Evolutionary conservation across 2,797 vertebrate species (phyloP).

Genomic region (Enteromius anoplus): DNA sequence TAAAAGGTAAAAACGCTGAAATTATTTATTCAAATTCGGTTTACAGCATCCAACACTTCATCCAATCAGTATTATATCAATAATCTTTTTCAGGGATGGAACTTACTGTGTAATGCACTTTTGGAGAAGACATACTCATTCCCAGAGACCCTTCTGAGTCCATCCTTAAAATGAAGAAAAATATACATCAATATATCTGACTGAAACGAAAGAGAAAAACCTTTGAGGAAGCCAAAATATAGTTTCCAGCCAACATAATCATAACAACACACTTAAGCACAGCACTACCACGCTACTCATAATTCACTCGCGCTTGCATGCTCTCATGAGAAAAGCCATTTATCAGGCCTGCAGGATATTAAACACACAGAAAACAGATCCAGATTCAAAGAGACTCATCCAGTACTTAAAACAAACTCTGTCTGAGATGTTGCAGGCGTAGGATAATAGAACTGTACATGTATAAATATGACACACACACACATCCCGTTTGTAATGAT

Average conservation of each 20-base stretch:
- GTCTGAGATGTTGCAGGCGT: conserved; percentile 38
- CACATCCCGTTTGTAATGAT: conserved; percentile 37
- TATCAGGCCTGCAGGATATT: conserved; percentile 9
- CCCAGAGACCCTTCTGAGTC: conserved; percentile 91
- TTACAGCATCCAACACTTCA: background rate
- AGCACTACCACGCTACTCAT: background rate
- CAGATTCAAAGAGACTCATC: conserved; percentile 13
- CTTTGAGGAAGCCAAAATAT: conserved; percentile 21
- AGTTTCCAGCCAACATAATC: conserved; percentile 40
- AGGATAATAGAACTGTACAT: conserved; percentile 23
- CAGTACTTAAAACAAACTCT: conserved; percentile 44
- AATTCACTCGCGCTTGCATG: conserved; percentile 1
- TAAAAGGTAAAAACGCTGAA: background rate
- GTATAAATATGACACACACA: conserved; percentile 38
- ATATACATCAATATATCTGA: conserved; percentile 17
- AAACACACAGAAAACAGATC: conserved; percentile 22
- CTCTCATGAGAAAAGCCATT: conserved; percentile 11
- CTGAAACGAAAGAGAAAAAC: conserved; percentile 18
- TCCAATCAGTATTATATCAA: background rate
- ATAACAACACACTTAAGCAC: conserved; percentile 27
- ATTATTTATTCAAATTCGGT: background rate
- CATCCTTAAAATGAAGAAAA: conserved; percentile 80
- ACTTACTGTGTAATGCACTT: conserved; percentile 50
- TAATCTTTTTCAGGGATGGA: background rate
- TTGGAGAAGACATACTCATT: conserved; percentile 86